Conservation (phyloP, 2,888 invertebrate genomes). For the Sarcophaga rosellei region DNA sequence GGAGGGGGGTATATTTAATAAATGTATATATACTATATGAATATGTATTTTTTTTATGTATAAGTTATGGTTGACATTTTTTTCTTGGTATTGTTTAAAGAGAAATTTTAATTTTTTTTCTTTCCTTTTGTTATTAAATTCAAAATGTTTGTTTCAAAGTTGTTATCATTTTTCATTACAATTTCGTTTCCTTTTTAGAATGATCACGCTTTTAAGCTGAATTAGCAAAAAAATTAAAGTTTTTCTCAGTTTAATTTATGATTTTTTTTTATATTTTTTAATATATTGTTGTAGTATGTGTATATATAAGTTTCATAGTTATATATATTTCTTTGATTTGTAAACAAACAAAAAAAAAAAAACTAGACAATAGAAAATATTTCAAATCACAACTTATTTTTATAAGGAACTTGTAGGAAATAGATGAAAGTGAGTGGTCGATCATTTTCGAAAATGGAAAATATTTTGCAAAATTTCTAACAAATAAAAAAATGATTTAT, state of each 20-base stretch:
- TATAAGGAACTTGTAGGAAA: neutral
- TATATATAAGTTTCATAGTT: slow-evolving; percentile 36
- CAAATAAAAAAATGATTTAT: too few species aligned
- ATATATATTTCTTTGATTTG: slow-evolving; percentile 44
- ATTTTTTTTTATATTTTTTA: slow-evolving; percentile 42
- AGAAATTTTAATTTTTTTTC: slow-evolving; percentile 41
- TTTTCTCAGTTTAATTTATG: slow-evolving; percentile 58
- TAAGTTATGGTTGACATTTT: slow-evolving; percentile 52
- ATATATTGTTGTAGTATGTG: slow-evolving; percentile 58
- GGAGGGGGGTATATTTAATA: slow-evolving; percentile 49
- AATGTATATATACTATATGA: slow-evolving; percentile 60
- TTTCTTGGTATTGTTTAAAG: slow-evolving; percentile 34
- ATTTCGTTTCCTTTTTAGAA: slow-evolving; percentile 58
- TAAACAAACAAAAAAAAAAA: neutral
- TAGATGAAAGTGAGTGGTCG: neutral
- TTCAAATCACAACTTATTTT: neutral
- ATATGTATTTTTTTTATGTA: slow-evolving; percentile 46
- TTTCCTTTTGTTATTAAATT: slow-evolving; percentile 38
- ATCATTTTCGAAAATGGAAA: too few species aligned
- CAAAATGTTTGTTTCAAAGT: slow-evolving; percentile 37
- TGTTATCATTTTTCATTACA: slow-evolving; percentile 53
- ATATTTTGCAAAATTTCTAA: too few species aligned
- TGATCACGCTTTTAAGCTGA: slow-evolving; percentile 67
- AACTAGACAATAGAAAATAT: neutral
- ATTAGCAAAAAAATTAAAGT: slow-evolving; percentile 62